A percentile compares a stretch with the other conserved stretches of the same genome.
phyloP scores from a whole-genome alignment of 2,888 invertebrate species.

The Asteroscopus sphinx region DNA sequence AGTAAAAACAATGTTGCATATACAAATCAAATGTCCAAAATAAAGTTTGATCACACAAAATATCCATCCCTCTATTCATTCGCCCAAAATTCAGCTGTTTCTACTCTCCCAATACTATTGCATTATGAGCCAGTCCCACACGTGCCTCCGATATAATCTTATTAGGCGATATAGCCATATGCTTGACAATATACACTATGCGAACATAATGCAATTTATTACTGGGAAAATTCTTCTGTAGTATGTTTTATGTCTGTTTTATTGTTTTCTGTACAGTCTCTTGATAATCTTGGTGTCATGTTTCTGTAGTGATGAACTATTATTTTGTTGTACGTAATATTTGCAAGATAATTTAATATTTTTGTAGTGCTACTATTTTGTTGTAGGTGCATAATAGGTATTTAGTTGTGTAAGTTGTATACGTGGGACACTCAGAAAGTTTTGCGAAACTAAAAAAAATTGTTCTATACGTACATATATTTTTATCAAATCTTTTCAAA shows the following conservation, averaged over 20 bases:
- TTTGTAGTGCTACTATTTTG: no score
- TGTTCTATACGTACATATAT: no score
- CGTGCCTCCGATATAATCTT: conserved; percentile 52
- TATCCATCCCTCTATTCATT: background rate
- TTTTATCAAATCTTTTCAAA: no score
- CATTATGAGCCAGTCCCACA: conserved; percentile 14
- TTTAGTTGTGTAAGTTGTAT: no score
- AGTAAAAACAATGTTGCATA: no score
- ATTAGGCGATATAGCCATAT: conserved; percentile 34
- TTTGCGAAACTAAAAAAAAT: no score
- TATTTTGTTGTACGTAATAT: background rate
- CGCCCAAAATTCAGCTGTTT: conserved; percentile 3
- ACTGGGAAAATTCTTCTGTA: conserved; percentile 19
- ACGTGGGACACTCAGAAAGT: no score
- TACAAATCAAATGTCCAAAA: background rate
- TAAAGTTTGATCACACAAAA: background rate
- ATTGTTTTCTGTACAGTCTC: conserved; percentile 11
- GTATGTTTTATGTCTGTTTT: conserved; percentile 28
- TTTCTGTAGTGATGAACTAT: background rate
- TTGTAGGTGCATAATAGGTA: no score
- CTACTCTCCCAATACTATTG: conserved; percentile 4
- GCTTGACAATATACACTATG: conserved; percentile 36
- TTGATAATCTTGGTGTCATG: conserved; percentile 9
- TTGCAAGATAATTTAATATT: no score
- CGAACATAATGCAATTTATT: conserved; percentile 43